Base-by-base conservation (phyloP, 1,140 invertebrate genomes). In the Formica exsecta region DNA sequence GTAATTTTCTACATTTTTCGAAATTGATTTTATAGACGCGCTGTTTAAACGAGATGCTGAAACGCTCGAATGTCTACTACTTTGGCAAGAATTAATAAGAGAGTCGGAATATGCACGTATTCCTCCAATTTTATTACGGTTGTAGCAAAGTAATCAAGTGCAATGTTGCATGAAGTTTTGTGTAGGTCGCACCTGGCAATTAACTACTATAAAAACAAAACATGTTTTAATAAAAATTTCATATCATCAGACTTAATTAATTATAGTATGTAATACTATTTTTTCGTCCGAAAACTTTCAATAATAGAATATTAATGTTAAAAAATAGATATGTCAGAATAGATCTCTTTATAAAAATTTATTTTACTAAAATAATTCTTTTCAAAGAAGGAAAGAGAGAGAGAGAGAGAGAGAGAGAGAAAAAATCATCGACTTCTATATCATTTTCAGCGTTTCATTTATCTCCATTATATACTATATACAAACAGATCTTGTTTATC, bases 401-500 rank as follows among this genome's bases (percentile, higher is more conserved):
- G 48, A 51, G 16, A 13, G 48, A 51, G 3, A 48, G 9, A 51
- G 48, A 51, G 3, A 48, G 9, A 51, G 48, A 51, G 16, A 13
- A 1, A 22, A 25, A 64, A 11, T 79, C 44, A 13, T 61, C 38
- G 4, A 74, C 13, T 11, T 61, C 25, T 41, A 57, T 61, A 54
- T 62, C 51, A 41, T 71, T 70, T 51, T 73, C 38, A 38, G 25
- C 38, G 66, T 70, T 68, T 29, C 54, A 73, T 81, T 74, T 73
- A 48, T 83, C 57, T 48, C 51, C 54, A 22, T 54, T 38, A 61
- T n/a, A 19, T 3, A 62, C 38, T 70, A 13, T 13, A 11, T 44
- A 73, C 36, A 74, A 83, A 83, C 54, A 73, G 38, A 25, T 38
- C 51, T 73, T 62, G 54, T 83, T 74, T 71, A 38, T 83, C 68